Base-by-base conservation (phyloP, 2,888 invertebrate species). In the Brachylomia viminalis region DNA sequence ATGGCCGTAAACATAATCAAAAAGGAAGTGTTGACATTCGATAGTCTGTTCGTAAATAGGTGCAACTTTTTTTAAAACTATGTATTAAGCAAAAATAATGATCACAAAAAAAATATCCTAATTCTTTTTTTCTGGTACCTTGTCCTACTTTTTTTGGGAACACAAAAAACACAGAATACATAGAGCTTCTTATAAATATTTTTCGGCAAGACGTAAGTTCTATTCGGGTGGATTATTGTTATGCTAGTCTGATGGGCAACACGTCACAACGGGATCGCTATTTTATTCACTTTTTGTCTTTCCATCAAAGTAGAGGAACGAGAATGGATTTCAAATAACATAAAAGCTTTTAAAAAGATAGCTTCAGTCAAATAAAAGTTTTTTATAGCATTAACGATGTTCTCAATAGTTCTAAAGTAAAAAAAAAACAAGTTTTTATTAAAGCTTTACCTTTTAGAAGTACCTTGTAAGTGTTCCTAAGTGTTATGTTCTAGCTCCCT, bases 401-500 rank as follows among this genome's bases (percentile, higher is more conserved):
- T 61, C 23, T 20, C 15, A 33, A 45, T 56, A 10, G 33, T 45
- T 23, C 17, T 33, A 23, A 33, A 33, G 0, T 20, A 59, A 47
- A 13, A 58, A 47, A 73, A 27, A 1, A 0, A 11, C 0, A 4
- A 7, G 13, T 1, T 27, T 6, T 49, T 56, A n/a, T 56, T 42
- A 76, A 54, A 38, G 15, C n/a, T 5, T 33, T 62, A 23, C 27
- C 30, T 77, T 38, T 23, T 11, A 45, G 10, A 30, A 59, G 59
- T 59, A 72, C 45, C 27, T 23, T 45, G 15, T 49, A 54, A 20
- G 11, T 38, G 61, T 70, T 70, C 23, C 33, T 61, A 69, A 83
- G 49, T 61, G 27, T 61, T 52, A 58, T 56, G 33, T 69, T n/a
- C 62, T 75, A 68, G 58, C 72, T 76, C 38, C 33, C 30, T 27